A percentile compares a stretch with the other conserved stretches of the same genome.
Conservation (phyloP, 2,113 vertebrate genomes). For the Paracanthobrama guichenoti region DNA sequence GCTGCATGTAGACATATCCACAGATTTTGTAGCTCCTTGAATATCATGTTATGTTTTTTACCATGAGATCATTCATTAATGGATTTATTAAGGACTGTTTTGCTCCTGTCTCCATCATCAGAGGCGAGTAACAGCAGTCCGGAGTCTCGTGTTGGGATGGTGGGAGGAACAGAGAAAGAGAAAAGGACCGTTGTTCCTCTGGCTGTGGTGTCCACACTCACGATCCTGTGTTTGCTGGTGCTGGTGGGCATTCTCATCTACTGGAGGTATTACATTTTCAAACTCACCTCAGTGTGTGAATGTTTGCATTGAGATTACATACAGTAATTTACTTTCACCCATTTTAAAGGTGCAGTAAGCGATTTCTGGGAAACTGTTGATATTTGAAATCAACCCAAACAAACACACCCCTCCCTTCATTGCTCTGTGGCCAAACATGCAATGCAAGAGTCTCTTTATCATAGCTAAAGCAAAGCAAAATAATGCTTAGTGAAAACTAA, state of each 20-base stretch:
- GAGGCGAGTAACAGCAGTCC: slow-evolving; percentile 99
- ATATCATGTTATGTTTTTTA: background rate
- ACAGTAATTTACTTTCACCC: background rate
- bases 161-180: slow-evolving; percentile 85
- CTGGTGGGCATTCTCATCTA: slow-evolving; percentile 98
- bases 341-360: too few relatives aligned
- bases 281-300: background rate
- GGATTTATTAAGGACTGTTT: background rate
- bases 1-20: background rate
- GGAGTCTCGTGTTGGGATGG: slow-evolving; percentile 91
- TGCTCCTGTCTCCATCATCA: slow-evolving; percentile 73
- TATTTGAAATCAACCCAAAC: too few relatives aligned
- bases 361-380: too few relatives aligned
- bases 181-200: slow-evolving; percentile 91
- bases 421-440: too few relatives aligned
- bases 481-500: too few relatives aligned
- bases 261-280: slow-evolving; percentile 84
- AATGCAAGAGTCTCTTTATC: too few relatives aligned
- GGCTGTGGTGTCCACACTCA: slow-evolving; percentile 93
- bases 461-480: too few relatives aligned
- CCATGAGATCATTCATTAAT: background rate
- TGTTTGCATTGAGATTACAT: background rate
- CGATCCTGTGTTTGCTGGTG: slow-evolving; percentile 93
- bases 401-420: too few relatives aligned
- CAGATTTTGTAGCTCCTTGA: background rate